Evolutionary conservation across 2,888 invertebrate species (phyloP), one percentile per base, ranked within the genome.

Genomic region (Trichogramma evanescens): DNA sequence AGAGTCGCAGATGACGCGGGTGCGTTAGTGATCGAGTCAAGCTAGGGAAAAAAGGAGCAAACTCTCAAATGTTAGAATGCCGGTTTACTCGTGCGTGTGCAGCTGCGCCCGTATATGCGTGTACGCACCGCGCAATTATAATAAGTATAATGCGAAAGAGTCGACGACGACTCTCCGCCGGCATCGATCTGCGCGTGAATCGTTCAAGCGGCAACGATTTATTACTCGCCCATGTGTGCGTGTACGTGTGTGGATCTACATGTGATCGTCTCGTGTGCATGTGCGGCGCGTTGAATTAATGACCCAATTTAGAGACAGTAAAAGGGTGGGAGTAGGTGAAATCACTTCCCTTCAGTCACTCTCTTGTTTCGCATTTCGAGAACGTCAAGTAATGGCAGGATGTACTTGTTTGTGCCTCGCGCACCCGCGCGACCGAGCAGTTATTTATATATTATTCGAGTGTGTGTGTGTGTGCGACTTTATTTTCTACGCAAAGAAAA

Each of bases 371-470:
- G 61, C 60, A 61, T 60, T 59, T 63, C 61, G 26, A 26, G 26
- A 26, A 26, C 26, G 26, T 26, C 26, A 26, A 61, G 60, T 66
- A 66, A 67, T 67, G 57, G 62, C 67, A 66, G 67, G 67, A 66
- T 67, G 65, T 63, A 56, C 61, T 66, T 66, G 62, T 67, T 67
- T 65, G 63, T 41, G 53, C 50, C 43, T 50, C 45, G 9, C 10
- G 42, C 39, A 41, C n/a, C 39, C 48, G 38, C 42, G 8, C 49
- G 13, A 9, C 50, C 10, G 50, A 52, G 50, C 40, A 42, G 38
- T 7, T 26, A 54, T 43, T 45, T 40, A 50, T 50, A 50, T 26
- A 26, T 26, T 26, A 26, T 26, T 26, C 26, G 26, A 26, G 26
- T 26, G 26, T 26, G 26, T 26, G 26, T 26, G 13, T 13, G 13